These are phyloP conservation scores for Cheirogaleus medius DNA, from an alignment of 2,113 vertebrate species.

Conservation along the genomic window DNA sequence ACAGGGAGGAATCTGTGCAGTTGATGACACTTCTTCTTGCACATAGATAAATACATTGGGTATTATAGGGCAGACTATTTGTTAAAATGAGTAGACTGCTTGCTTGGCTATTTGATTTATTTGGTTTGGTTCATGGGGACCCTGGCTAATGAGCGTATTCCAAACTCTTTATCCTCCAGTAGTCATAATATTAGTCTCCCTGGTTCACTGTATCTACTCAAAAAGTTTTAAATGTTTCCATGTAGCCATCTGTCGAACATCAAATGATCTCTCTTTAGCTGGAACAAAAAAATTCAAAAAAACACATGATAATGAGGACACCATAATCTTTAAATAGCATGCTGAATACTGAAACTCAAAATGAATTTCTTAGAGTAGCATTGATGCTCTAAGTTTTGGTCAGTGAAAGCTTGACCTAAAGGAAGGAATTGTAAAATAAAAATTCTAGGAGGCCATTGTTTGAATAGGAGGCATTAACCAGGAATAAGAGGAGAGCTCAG, in stretches of 20 bases:
- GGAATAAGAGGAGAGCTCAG: background rate
- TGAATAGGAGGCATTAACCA: background rate
- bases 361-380: background rate
- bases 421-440: background rate
- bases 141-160: background rate
- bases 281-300: background rate
- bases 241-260: background rate
- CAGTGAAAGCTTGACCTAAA: background rate
- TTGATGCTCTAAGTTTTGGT: background rate
- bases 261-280: background rate
- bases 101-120: background rate
- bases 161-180: background rate
- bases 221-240: background rate
- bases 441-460: background rate
- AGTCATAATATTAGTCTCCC: background rate
- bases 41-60: background rate
- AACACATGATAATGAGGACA: background rate
- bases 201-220: background rate
- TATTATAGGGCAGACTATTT: background rate
- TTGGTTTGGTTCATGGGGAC: background rate
- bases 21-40: background rate
- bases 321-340: background rate
- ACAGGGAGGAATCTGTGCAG: background rate
- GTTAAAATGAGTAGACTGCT: background rate
- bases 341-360: background rate